Evolutionary conservation across 1,140 invertebrate species (phyloP), one percentile per base, ranked within the genome.

Genomic region (Tachypleus tridentatus): DNA sequence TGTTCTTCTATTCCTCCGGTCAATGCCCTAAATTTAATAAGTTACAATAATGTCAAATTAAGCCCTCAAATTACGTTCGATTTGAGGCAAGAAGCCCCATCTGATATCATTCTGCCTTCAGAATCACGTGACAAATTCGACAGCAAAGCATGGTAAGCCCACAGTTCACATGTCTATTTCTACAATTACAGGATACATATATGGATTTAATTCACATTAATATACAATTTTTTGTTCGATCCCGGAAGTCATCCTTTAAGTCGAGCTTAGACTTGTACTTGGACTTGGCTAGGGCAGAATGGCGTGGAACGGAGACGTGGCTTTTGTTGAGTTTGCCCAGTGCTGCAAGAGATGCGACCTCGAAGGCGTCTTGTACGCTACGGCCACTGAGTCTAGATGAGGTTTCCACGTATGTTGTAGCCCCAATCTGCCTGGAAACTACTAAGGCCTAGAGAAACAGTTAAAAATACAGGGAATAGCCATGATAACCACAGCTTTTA

Each of bases 331-430:
- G 73, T 73, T 81, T 83, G n/a, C 83, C 83, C 4, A 84, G 75
- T 3, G 83, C 83, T 3, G 83, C 83, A 10, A 85, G 72, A 4
- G 83, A 83, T 5, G 82, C 82, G 0, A 85, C 81, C 72, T 85
- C 84, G 73, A 85, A 82, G 50, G 83, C 83, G 70, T 85, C 83
- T 64, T 78, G 79, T 7, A 84, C 83, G 49, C 81, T 82, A 69
- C 82, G 81, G 50, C 76, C 76, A 3, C 82, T 82, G 1, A 79
- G 80, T 69, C 82, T 80, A 5, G 84, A 77, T 51, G 83, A 84
- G 4, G 82, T 84, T 71, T 85, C 84, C 52, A 84, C 83, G 72
- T 85, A 85, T 0, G 83, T 84, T n/a, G 81, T 80, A 1, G 83
- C 83, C n/a, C 81, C 81, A 5, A 84, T 78, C 70, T 83, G 80